phyloP scores from a whole-genome alignment of 2,888 invertebrate species.

The Pseudococcus longispinus region DNA sequence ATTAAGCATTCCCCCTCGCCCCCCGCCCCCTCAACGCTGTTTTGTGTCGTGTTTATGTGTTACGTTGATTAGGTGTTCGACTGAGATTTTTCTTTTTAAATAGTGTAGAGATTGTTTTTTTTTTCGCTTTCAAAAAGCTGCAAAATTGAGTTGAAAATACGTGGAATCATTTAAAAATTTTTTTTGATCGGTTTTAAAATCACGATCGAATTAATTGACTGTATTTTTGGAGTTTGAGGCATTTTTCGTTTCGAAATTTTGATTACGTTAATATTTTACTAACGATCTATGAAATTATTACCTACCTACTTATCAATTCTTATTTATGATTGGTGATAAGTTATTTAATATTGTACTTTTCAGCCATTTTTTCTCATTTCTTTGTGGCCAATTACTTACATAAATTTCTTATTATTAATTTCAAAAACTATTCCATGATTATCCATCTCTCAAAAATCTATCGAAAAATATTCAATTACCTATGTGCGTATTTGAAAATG shows the following conservation, averaged over 20 bases:
- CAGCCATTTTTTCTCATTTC: not conserved
- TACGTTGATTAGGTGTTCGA: no score
- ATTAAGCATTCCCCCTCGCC: not conserved
- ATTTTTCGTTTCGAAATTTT: not conserved
- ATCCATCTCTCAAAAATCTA: no score
- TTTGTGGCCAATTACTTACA: no score
- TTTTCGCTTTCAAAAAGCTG: not conserved
- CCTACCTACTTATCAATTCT: not conserved
- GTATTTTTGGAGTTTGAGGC: not conserved
- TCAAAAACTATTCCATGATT: no score
- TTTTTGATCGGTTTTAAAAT: not conserved
- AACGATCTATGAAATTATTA: not conserved
- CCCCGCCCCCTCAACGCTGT: not conserved
- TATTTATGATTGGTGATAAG: not conserved
- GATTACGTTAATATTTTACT: not conserved
- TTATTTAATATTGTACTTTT: not conserved
- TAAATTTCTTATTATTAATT: no score
- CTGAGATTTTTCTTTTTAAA: not conserved
- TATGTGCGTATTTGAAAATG: no score
- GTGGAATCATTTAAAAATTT: not conserved
- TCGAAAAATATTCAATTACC: no score
- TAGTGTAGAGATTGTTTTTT: not conserved
- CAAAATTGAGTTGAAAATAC: not conserved
- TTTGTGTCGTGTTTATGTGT: not conserved
- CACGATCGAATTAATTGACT: not conserved